A percentile compares a stretch with the other conserved stretches of the same genome.
These are phyloP conservation scores for Sturnira hondurensis DNA, from an alignment of 2,113 vertebrate species.

Conservation along the genomic window DNA sequence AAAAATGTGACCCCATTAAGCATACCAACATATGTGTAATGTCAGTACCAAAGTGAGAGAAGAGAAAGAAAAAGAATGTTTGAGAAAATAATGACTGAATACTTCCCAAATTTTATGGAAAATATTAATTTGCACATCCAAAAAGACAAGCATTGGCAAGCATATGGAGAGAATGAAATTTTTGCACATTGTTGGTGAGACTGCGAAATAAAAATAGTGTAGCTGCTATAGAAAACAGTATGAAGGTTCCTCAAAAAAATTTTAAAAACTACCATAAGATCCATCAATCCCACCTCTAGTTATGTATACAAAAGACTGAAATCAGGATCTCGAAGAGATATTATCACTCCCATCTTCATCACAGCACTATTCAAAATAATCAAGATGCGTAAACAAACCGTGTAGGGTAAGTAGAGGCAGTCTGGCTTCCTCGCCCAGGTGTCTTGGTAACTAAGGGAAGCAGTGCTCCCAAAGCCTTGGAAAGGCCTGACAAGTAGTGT, in stretches of 20 bases:
- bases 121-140: neutral
- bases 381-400: neutral
- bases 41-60: neutral
- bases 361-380: neutral
- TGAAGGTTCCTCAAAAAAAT: neutral
- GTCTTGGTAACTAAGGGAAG: too few species aligned
- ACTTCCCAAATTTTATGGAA: neutral
- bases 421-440: too few species aligned
- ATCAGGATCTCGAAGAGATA: neutral
- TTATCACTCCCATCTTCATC: neutral
- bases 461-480: too few species aligned
- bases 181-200: neutral
- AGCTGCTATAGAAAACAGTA: neutral
- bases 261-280: neutral
- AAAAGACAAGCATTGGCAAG: neutral
- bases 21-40: neutral
- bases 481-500: too few species aligned
- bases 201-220: neutral
- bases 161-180: neutral
- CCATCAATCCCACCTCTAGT: neutral
- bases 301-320: neutral
- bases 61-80: neutral
- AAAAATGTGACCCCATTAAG: neutral
- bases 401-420: too few species aligned
- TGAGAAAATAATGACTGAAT: neutral